Base-by-base conservation (phyloP, 2,888 invertebrate species). In the Hermaeophaga mercurialis region DNA sequence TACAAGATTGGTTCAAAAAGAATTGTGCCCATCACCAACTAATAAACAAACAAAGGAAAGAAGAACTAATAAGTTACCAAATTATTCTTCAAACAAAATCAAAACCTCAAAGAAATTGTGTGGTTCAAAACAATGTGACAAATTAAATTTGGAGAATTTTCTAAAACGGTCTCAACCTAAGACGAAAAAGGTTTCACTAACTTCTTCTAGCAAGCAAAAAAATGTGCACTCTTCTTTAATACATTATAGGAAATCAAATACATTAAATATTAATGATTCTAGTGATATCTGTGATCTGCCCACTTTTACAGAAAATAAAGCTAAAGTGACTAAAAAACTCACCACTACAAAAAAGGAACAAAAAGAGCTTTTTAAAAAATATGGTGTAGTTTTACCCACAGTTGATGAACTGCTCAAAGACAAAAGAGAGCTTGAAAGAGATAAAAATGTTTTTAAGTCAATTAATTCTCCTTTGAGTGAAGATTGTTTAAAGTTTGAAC, bases 361-460 rank as follows among this genome's bases (percentile, higher is more conserved):
- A 43, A 59, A 61, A 18, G 58, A 61, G 12, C 60, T 63, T 1
- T 67, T 66, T 43, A 60, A 66, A 46, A 67, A 60, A 44, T 69
- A 70, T 61, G 69, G 67, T 14, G 55, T 70, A 12, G 44, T 53
- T 4, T 12, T 68, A 24, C 70, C 70, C 0, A 61, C 67, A 28
- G 54, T 56, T n/a, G 60, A 68, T 17, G 62, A 67, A 55, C 63
- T 69, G n/a, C 19, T 68, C 1, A 60, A 55, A 12, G 64, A 67
- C 54, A 58, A 59, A 24, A 52, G 59, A 38, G 61, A 66, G 15
- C 58, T 65, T 11, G 57, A 59, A 15, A 45, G 55, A 15, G 58
- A 64, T 11, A 64, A 62, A 45, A 34, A 53, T 3, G 56, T 54
- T 5, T 56, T 70, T 6, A 55, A 59, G 4, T 12, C 3, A 4